Evolutionary conservation across 2,888 invertebrate genomes (phyloP).

Genomic region (Parnassius glacialis): DNA sequence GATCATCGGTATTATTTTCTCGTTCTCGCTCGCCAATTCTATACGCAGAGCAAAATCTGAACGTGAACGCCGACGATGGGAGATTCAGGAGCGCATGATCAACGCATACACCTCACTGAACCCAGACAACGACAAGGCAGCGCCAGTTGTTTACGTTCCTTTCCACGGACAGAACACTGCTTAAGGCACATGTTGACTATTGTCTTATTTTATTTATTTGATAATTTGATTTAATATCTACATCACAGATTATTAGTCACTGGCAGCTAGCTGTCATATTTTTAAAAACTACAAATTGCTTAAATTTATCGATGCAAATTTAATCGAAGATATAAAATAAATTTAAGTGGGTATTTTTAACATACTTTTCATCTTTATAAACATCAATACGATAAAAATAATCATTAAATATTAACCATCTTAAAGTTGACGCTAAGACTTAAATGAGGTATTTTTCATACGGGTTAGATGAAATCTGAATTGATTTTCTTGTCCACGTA

Average conservation of each 20-base stretch:
- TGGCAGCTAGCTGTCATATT: neutral
- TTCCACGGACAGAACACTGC: conserved; percentile 69
- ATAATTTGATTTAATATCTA: neutral
- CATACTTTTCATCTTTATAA: too few species aligned
- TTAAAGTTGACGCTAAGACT: too few species aligned
- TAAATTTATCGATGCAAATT: too few species aligned
- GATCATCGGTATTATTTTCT: conserved; percentile 93
- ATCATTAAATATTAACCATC: too few species aligned
- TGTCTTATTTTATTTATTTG: neutral
- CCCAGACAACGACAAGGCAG: conserved; percentile 58
- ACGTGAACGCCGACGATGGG: conserved; percentile 85
- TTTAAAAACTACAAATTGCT: too few species aligned
- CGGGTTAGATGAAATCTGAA: too few species aligned
- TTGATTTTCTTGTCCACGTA: too few species aligned
- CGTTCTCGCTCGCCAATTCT: conserved; percentile 92
- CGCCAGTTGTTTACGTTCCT: conserved; percentile 73
- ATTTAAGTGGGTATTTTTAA: too few species aligned
- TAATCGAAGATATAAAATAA: too few species aligned
- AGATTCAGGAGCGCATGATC: conserved; percentile 82
- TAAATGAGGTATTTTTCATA: too few species aligned
- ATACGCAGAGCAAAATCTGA: conserved; percentile 89
- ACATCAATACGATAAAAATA: too few species aligned
- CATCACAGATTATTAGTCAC: conserved; percentile 7
- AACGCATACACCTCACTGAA: conserved; percentile 73
- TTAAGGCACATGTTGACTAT: conserved; percentile 34